Conservation (phyloP, 1,140 invertebrate genomes). For the Eurosta solidaginis region DNA sequence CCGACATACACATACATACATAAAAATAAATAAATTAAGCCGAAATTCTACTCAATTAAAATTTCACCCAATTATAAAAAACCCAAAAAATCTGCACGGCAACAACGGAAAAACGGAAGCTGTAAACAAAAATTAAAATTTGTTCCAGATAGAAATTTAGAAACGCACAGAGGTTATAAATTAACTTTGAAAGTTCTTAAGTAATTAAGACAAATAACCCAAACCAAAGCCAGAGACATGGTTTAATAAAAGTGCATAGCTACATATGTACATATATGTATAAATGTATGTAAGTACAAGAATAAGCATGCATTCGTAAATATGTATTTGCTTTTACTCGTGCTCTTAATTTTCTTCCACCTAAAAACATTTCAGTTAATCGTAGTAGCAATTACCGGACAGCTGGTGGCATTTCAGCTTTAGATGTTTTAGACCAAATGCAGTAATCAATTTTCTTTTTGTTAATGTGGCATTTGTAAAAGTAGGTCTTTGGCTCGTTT, state of each 20-base stretch:
- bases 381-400: not conserved
- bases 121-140: no score
- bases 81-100: no score
- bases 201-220: not conserved
- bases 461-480: not conserved
- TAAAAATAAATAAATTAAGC: no score
- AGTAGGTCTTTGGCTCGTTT: not conserved
- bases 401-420: no score
- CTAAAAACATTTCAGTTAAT: not conserved
- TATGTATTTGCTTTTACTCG: not conserved
- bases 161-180: not conserved
- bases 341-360: not conserved
- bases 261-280: not conserved
- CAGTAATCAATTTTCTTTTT: not conserved
- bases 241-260: not conserved
- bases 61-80: no score
- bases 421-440: no score
- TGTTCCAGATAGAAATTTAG: not conserved
- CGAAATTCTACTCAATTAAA: no score
- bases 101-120: no score
- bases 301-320: not conserved
- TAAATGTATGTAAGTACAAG: not conserved
- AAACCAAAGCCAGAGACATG: not conserved
- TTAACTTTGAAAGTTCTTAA: not conserved
- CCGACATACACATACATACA: no score